These are phyloP conservation scores for Phenacoccus solenopsis DNA, from an alignment of 1,140 invertebrate genomes.

Conservation along the genomic window DNA sequence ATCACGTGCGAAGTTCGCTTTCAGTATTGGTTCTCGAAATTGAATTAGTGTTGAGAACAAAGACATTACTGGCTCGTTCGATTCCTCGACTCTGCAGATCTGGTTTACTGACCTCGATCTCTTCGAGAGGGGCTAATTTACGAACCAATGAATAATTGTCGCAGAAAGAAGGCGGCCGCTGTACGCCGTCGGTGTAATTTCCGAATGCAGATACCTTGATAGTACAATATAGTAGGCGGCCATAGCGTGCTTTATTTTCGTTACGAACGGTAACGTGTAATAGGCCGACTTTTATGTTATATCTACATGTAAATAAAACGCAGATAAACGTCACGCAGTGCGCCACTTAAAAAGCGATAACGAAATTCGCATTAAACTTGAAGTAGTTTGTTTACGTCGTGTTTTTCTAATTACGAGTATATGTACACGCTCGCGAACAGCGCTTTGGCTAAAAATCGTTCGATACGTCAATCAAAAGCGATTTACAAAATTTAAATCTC, in stretches of 20 bases:
- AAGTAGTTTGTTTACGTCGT: background rate
- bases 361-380: background rate
- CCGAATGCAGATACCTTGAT: background rate
- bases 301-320: constrained; percentile 2
- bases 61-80: too few relatives aligned
- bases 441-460: background rate
- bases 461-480: background rate
- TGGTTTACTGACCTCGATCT: too few relatives aligned
- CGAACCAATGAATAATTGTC: background rate
- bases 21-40: too few relatives aligned
- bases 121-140: too few relatives aligned
- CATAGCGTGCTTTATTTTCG: background rate
- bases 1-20: too few relatives aligned
- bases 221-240: background rate
- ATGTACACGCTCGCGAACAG: background rate
- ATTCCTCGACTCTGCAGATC: too few relatives aligned
- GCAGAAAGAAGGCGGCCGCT: background rate
- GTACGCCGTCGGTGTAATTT: background rate
- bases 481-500: too few relatives aligned
- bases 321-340: constrained; percentile 1
- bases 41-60: background rate
- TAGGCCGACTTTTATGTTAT: background rate
- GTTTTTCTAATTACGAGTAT: background rate
- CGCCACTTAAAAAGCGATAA: background rate
- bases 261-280: background rate